Evolutionary conservation across 2,113 vertebrate species (phyloP).

Genomic region (Desmodus rotundus): DNA sequence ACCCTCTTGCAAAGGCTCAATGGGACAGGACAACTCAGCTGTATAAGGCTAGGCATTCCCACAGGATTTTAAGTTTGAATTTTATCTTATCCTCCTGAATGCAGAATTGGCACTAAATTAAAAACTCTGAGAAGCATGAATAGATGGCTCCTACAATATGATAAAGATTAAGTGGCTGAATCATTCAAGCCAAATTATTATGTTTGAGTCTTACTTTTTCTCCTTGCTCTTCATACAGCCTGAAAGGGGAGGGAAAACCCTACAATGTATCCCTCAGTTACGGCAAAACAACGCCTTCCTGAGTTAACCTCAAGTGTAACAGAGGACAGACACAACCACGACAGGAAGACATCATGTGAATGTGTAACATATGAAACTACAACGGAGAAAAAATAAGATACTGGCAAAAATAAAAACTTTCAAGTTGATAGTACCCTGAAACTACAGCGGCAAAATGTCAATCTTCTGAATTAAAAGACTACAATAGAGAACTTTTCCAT

Average conservation of each 20-base stretch:
- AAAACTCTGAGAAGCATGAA: neutral
- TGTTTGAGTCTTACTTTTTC: neutral
- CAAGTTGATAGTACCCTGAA: neutral
- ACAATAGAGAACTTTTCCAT: neutral
- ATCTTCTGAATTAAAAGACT: neutral
- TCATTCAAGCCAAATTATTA: slow-evolving; percentile 16
- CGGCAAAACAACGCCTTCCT: neutral
- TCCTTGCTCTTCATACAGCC: neutral
- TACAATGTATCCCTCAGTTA: neutral
- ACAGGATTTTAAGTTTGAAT: neutral
- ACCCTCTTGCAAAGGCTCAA: neutral
- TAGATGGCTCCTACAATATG: neutral
- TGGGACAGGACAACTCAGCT: neutral
- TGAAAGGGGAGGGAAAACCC: neutral
- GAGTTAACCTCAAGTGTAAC: neutral
- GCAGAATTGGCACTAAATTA: slow-evolving; percentile 3
- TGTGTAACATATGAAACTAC: neutral
- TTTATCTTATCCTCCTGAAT: neutral
- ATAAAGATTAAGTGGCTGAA: slow-evolving; percentile 9
- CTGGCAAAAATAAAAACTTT: neutral
- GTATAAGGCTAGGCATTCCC: neutral
- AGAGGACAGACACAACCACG: neutral
- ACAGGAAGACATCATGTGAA: neutral
- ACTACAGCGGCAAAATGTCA: neutral
- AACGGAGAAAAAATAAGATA: neutral